Base-by-base conservation (phyloP, 2,797 vertebrate species). In the Kryptopterus vitreolus region DNA sequence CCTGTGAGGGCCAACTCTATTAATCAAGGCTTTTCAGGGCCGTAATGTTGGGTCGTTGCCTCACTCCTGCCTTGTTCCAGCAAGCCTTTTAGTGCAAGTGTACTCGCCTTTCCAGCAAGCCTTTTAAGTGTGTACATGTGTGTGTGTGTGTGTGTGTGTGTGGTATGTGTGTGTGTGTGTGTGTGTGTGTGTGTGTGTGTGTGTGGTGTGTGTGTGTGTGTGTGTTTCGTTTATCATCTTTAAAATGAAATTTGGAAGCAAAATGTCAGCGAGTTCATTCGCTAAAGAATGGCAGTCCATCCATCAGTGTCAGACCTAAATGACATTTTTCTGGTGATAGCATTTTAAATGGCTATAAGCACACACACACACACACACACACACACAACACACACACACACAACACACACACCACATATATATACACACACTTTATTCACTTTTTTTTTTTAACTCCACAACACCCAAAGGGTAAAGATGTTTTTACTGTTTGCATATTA, bases 1-100 rank as follows among this genome's bases (percentile, higher is more conserved):
- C 46, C 52, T 61, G 70, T 59, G 35, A 80, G 63, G 46, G 46
- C 66, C 29, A 31, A 33, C 33, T 74, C 43, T 43, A 77, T 77
- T 77, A 79, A 77, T 70, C 74, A 85, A 83, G 53, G 8, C 9
- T 62, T 75, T 58, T 62, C 74, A 79, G 57, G 50, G 63, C 68
- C 63, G 63, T 76, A 80, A 79, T 71, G 62, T 62, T 15, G 68
- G 80, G 68, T 81, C 66, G 81, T 66, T 63, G 77, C 78, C 57
- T 73, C 59, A 5, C 1, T 2, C 62, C 59, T 59, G 62, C 68
- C 52, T 58, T 24, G 52, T 31, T 33, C 29, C 59, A 59, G 33
- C 16, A 26, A n/a, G 29, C 57, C 4, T 46, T 72, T 61, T 63
- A 26, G 46, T 31, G 26, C 8, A n/a, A n/a, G 50, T 26, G n/a